Conservation (phyloP, 1,140 invertebrate species). For the Psix sp. region DNA sequence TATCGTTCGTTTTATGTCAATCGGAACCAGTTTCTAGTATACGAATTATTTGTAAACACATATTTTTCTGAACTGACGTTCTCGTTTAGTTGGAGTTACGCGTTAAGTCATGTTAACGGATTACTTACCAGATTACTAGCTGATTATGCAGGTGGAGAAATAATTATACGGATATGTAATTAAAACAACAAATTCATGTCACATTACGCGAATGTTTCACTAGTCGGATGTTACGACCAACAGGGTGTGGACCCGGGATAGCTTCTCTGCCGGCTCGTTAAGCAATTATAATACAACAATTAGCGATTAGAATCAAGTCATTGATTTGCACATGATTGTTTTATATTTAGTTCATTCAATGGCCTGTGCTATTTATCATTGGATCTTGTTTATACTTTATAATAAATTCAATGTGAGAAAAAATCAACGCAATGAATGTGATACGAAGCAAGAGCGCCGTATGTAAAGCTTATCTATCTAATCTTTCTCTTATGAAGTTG, state of each 20-base stretch:
- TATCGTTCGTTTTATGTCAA: constrained; percentile 30
- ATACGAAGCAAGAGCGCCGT: constrained; percentile 1
- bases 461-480: constrained; percentile 10
- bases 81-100: not conserved
- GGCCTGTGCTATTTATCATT: not conserved
- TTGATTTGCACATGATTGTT: constrained; percentile 3
- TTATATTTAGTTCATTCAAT: not conserved
- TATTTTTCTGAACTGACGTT: constrained; percentile 14
- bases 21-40: constrained; percentile 37
- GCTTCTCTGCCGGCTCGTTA: too few species aligned
- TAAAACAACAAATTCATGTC: too few species aligned
- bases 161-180: too few species aligned
- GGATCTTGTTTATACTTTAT: constrained; percentile 4
- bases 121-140: too few species aligned
- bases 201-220: too few species aligned
- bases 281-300: too few species aligned
- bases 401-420: constrained; percentile 22
- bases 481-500: constrained; percentile 21
- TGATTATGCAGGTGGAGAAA: too few species aligned
- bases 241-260: too few species aligned
- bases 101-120: constrained; percentile 4
- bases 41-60: constrained; percentile 15
- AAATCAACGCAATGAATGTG: constrained; percentile 4
- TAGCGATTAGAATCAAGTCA: too few species aligned
- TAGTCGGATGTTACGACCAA: too few species aligned